phyloP scores from a whole-genome alignment of 2,888 invertebrate genomes.

The Aethes cnicana region DNA sequence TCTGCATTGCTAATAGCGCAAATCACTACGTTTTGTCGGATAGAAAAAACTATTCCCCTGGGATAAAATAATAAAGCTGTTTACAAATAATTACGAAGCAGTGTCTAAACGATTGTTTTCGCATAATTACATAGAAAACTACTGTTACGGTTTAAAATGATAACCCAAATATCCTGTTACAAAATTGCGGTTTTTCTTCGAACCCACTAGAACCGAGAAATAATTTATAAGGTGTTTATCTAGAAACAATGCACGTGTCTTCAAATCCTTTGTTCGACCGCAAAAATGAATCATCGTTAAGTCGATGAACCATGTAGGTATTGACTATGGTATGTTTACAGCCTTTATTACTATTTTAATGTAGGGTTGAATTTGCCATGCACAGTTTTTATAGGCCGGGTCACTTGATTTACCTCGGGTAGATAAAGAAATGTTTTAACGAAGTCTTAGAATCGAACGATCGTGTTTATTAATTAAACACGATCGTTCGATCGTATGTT shows the following conservation, averaged over 20 bases:
- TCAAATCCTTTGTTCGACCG: slow-evolving; percentile 42
- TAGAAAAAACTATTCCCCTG: no score
- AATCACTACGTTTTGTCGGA: no score
- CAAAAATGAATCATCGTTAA: slow-evolving; percentile 34
- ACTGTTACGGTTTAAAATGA: slow-evolving; percentile 8
- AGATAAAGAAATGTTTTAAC: slow-evolving; percentile 16
- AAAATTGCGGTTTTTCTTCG: slow-evolving; percentile 12
- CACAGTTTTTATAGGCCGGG: slow-evolving; percentile 5
- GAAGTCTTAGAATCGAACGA: slow-evolving; percentile 9
- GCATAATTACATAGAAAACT: no score
- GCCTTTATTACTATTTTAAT: slow-evolving; percentile 6
- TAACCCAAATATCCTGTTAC: slow-evolving; percentile 16
- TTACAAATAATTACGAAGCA: no score
- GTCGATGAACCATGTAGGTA: slow-evolving; percentile 46
- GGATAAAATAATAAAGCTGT: no score
- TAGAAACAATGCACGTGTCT: slow-evolving; percentile 41
- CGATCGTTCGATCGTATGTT: no score
- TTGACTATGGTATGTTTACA: slow-evolving; percentile 16
- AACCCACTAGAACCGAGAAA: slow-evolving; percentile 15
- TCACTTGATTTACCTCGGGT: slow-evolving; percentile 5
- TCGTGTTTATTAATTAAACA: not conserved
- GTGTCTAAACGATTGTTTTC: no score
- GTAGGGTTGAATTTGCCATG: slow-evolving; percentile 10
- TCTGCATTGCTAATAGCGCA: no score
- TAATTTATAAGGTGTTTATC: slow-evolving; percentile 38